Conservation (phyloP, 2,113 vertebrate genomes). For the Boleophthalmus pectinirostris region DNA sequence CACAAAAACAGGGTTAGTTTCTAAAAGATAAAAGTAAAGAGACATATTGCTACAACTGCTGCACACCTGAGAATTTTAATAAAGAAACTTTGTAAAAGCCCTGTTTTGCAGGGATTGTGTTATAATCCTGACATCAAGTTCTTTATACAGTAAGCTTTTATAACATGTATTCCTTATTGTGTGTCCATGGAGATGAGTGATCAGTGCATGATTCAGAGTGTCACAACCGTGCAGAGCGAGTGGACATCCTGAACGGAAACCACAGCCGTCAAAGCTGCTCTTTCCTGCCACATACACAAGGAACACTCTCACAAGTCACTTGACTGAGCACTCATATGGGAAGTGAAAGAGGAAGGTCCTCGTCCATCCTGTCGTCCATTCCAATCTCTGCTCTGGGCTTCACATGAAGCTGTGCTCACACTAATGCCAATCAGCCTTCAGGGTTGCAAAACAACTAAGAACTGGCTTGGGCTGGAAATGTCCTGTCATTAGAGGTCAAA, state of each 20-base stretch:
- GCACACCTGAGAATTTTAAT: no score
- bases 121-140: not conserved
- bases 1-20: not conserved
- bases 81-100: not conserved
- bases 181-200: conserved; percentile 49
- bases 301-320: conserved; percentile 77
- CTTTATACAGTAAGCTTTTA: not conserved
- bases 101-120: no score
- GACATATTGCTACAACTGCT: not conserved
- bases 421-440: conserved; percentile 31
- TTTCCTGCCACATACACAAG: conserved; percentile 69
- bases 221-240: conserved; percentile 71
- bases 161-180: conserved; percentile 49
- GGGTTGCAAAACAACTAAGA: conserved; percentile 65
- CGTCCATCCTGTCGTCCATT: conserved; percentile 70
- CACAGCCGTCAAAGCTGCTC: conserved; percentile 62
- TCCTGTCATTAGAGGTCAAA: conserved; percentile 51
- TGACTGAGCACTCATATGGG: conserved; percentile 77
- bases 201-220: conserved; percentile 71
- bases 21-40: not conserved
- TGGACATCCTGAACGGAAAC: conserved; percentile 81
- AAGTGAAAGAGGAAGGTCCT: conserved; percentile 82
- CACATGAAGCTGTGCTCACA: conserved; percentile 64
- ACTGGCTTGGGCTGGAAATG: conserved; percentile 64
- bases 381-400: conserved; percentile 60